These are phyloP conservation scores for Oriolus oriolus DNA, from an alignment of 2,113 vertebrate genomes.

Conservation along the genomic window DNA sequence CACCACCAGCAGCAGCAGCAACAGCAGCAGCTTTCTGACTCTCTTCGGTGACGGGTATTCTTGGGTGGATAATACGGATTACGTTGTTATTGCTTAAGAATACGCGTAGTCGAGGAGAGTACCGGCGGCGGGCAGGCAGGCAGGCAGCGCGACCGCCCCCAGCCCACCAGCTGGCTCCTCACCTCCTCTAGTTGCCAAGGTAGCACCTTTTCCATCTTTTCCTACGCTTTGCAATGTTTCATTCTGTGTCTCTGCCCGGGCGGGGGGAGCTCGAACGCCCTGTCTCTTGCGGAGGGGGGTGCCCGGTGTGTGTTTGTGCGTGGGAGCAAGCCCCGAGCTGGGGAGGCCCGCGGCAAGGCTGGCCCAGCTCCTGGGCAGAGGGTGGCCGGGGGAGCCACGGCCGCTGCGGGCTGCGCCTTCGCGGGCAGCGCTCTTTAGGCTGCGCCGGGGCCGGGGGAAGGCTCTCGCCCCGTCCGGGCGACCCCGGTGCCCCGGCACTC, in stretches of 20 bases:
- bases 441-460: background rate
- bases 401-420: background rate
- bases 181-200: slow-evolving; percentile 77
- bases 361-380: background rate
- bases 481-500: background rate
- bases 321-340: background rate
- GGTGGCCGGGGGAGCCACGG: background rate
- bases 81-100: slow-evolving; percentile 99
- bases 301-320: background rate
- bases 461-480: background rate
- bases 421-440: background rate
- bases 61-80: slow-evolving; percentile 99
- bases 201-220: slow-evolving; percentile 75
- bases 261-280: background rate
- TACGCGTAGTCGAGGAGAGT: slow-evolving; percentile 99
- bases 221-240: slow-evolving; percentile 49
- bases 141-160: slow-evolving; percentile 70
- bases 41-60: slow-evolving; percentile 99
- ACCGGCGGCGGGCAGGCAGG: slow-evolving; percentile 86
- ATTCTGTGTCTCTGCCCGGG: slow-evolving; percentile 33
- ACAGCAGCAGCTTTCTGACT: slow-evolving; percentile 82
- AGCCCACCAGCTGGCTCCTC: slow-evolving; percentile 70
- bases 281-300: background rate
- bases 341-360: background rate
- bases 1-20: slow-evolving; percentile 21